These are phyloP conservation scores for Galeopterus variegatus DNA, from an alignment of 2,113 vertebrate species.

Conservation along the genomic window DNA sequence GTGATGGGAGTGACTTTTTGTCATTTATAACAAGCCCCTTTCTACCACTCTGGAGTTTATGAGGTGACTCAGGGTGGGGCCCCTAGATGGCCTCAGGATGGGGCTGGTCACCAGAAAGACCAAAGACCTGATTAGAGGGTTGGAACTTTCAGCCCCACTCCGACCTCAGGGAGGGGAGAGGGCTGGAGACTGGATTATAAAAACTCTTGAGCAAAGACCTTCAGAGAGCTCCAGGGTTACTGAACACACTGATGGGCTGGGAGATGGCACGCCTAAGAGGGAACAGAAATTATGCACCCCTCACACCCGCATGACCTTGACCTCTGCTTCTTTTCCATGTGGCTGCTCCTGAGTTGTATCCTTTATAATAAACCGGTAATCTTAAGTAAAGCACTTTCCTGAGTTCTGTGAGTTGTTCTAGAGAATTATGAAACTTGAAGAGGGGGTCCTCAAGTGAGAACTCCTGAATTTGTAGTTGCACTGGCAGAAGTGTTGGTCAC, in stretches of 20 bases:
- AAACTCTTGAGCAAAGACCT: neutral
- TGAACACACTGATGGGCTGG: fast-evolving
- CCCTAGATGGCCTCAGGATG: neutral
- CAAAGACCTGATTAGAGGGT: neutral
- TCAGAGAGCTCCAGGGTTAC: fast-evolving
- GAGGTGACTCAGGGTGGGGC: neutral
- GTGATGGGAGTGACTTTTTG: neutral
- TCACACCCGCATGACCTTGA: neutral
- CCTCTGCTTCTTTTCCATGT: fast-evolving
- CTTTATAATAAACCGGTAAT: neutral
- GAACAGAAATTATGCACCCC: fast-evolving
- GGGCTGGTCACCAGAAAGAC: neutral
- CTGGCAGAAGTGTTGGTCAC: neutral
- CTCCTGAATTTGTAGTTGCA: too few species aligned
- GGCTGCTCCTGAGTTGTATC: neutral
- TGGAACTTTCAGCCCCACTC: neutral
- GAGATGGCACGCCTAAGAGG: fast-evolving
- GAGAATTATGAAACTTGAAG: neutral
- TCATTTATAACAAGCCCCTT: neutral
- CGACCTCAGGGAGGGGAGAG: neutral
- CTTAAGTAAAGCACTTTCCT: neutral
- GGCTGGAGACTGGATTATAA: neutral
- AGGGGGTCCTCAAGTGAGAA: neutral
- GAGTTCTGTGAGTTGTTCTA: neutral
- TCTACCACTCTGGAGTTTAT: neutral